Base-by-base conservation (phyloP, 1,140 invertebrate species). In the Hyles vespertilio region DNA sequence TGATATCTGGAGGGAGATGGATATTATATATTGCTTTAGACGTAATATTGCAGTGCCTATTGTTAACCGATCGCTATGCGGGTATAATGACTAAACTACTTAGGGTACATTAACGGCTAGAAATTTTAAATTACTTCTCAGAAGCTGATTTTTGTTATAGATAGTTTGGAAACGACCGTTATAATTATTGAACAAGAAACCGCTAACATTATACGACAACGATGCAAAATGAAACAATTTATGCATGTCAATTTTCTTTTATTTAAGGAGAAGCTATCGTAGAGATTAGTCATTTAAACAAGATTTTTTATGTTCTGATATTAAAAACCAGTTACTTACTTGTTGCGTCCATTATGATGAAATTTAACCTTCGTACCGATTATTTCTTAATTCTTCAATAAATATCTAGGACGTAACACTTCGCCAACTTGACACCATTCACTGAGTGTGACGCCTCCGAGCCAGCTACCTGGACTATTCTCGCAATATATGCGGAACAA, bases 341-440 rank as follows among this genome's bases (percentile, higher is more conserved):
- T 63, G 84, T 87, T 70, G 84, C 84, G 77, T 87, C 84, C 84
- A 87, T 87, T 70, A 61, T 66, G 77, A 73, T 71, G 70, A 84
- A 84, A 76, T 67, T 59, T 67, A 77, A 82, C 80, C 80, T 87
- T 84, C 75, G 73, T 51, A 61, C 62, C 55, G 58, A 70, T 72
- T 58, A 70, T 74, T 78, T 75, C 67, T 76, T 66, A 73, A 69
- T 60, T 32, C 57, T 49, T 67, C 50, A 56, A 56, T 56, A 62
- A 72, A 65, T 62, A 58, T 45, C 48, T 63, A 45, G 9, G 6
- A 11, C 51, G 60, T 56, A 51, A 60, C 63, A 59, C 60, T 61
- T 49, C 6, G 32, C 43, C 50, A 51, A 40, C 45, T 52, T 12
- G 9, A 57, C 34, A 43, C 32, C 7, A 50, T 58, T 51, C 51